Evolutionary conservation across 2,797 vertebrate genomes (phyloP), one percentile per base, ranked within the genome.

Genomic region (Halcyon smyrnensis): DNA sequence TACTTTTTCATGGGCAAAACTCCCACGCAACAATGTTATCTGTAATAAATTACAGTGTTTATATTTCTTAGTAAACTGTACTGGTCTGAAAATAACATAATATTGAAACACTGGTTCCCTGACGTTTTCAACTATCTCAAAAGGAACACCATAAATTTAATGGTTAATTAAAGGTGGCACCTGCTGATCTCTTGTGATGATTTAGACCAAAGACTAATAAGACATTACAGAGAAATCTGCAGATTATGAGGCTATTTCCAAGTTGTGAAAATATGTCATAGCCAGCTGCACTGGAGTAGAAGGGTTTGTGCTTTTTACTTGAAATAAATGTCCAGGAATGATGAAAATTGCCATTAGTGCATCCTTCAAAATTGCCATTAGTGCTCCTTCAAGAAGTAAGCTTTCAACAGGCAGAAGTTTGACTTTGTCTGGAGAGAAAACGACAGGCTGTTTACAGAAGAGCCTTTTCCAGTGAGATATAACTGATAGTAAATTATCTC

Each of bases 261-360:
- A 98, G 95, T 97, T 98, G 85, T 98, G 98, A 74, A 99, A 98
- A 94, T 98, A 98, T 46, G 96, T 98, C 74, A 98, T 96, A 8
- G 98, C 98, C 92, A 99, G 98, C 83, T 99, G 98, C 0, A 95
- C 98, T 84, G 98, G 98, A n/a, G 71, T 95, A 6, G 98, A 82
- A 11, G 98, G 98, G 84, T 98, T 98, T 89, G 98, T 97, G 45
- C 97, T 97, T 70, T 97, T 98, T 81, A 98, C 98, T 64, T 97
- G 97, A 69, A 98, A 93, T 98, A 98, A 98, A 95, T 99, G 96
- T 87, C 95, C 98, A 5, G 97, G 98, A 91, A 98, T 63, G 69
- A 98, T 93, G 93, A 98, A 95, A 90, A 98, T 76, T 88, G 98
- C 81, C 17, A 97, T 77, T 92, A 98, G 95, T 78, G 98, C 87